Evolutionary conservation across 2,888 invertebrate genomes (phyloP).

Genomic region (Dinocampus coccinellae): DNA sequence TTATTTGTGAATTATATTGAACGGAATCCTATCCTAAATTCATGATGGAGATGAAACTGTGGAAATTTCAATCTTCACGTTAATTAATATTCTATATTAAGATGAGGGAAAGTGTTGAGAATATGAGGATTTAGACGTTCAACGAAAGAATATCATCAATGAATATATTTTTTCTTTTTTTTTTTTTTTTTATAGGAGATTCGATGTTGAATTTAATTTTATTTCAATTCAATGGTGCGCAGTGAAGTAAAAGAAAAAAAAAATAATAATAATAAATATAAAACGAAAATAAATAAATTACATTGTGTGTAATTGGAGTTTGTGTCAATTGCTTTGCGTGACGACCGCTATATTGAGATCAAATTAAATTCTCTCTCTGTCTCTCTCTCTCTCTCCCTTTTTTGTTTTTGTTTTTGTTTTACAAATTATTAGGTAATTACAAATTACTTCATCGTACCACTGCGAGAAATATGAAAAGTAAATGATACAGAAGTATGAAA

Average conservation of each 20-base stretch:
- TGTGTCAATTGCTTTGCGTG: conserved; percentile 7
- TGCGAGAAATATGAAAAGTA: background rate
- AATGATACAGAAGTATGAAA: too few relatives aligned
- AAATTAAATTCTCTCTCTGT: background rate
- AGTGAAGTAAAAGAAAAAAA: too few relatives aligned
- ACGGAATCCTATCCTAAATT: background rate
- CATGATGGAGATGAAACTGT: background rate
- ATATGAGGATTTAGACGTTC: background rate
- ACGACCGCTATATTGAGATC: background rate
- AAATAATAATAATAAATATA: too few relatives aligned
- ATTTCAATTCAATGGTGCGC: too few relatives aligned
- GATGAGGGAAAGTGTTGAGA: background rate
- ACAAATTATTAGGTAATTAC: background rate
- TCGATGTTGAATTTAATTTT: too few relatives aligned
- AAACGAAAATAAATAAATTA: background rate
- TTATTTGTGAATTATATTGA: background rate
- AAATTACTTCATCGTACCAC: background rate
- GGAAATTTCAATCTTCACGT: background rate
- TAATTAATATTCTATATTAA: background rate
- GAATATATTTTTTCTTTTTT: too few relatives aligned
- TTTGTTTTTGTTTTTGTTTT: too few relatives aligned
- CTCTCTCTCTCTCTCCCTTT: too few relatives aligned
- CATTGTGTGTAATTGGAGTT: background rate
- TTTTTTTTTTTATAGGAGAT: too few relatives aligned
- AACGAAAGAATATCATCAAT: background rate